Percentiles rank a stretch among this genome's conserved stretches.
phyloP scores from a whole-genome alignment of 2,797 vertebrate species.

The Pipistrellus kuhlii region DNA sequence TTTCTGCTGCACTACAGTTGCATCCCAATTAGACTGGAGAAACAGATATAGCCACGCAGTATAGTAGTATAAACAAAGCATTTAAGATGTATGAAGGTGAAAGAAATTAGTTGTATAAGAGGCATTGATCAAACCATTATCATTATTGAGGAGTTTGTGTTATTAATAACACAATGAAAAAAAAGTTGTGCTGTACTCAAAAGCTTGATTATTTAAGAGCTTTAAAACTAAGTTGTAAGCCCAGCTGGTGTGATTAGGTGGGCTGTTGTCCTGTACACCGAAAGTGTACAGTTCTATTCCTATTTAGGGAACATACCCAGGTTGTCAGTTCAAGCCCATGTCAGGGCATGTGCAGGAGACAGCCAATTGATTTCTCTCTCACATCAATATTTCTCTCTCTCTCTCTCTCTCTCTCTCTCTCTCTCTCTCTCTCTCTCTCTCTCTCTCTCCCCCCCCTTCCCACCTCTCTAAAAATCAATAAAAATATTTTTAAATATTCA shows the following conservation, averaged over 20 bases:
- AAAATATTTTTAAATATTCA: conserved; percentile 27
- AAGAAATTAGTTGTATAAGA: conserved; percentile 30
- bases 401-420: no score
- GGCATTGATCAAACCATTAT: not conserved
- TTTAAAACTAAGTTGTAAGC: conserved; percentile 58
- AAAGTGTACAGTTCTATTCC: not conserved
- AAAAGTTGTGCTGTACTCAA: conserved; percentile 9
- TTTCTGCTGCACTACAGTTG: not conserved
- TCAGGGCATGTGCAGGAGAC: not conserved
- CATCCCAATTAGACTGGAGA: conserved; percentile 14
- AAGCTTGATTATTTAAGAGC: conserved; percentile 43
- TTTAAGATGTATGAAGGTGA: not conserved
- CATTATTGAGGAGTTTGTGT: conserved; percentile 28
- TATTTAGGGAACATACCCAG: not conserved
- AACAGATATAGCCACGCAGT: not conserved
- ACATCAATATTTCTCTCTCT: not conserved
- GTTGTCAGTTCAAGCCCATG: not conserved
- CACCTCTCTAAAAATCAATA: not conserved
- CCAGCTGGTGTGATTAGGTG: not conserved
- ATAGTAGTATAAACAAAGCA: conserved; percentile 29
- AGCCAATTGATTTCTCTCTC: not conserved
- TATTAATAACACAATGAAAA: conserved; percentile 41
- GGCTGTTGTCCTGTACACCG: not conserved
- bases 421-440: not conserved
- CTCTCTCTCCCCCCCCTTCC: not conserved